Base-by-base conservation (phyloP, 2,797 vertebrate genomes). In the Pristis pectinata region DNA sequence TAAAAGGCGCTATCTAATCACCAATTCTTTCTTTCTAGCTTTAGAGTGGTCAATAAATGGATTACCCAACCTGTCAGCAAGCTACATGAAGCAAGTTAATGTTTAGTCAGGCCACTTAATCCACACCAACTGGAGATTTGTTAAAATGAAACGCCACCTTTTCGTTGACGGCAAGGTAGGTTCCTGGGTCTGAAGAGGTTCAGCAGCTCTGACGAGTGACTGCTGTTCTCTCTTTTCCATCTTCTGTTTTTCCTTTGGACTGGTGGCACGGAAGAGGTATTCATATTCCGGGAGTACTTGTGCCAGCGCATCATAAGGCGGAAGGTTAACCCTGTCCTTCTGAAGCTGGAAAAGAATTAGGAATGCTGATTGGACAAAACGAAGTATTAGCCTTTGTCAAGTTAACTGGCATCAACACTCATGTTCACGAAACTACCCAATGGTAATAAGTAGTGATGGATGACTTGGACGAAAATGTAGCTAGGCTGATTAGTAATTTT, bases 221-320 rank as follows among this genome's bases (percentile, higher is more conserved):
- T 56, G 61, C 22, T 76, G 37, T 15, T 44, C 41, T 2, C 30
- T 76, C 56, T 44, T 34, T 17, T 13, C 64, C 2, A 7, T 56
- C 74, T 44, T 37, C 15, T 67, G 34, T 19, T 27, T 76, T 27
- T 17, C 41, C 17, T 49, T 24, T 13, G 13, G 94, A 2, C 37
- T 15, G 10, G 77, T 10, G 27, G 22, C 95, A n/a, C 53, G 96
- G 95, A 94, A 82, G 44, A 95, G 56, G 0, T 74, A 37, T 77
- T 80, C 94, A 30, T 95, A 95, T 64, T 96, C 95, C 0, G 96
- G 95, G 24, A 97, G 96, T 74, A 98, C 95, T 92, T 95, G 94
- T 41, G 96, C 95, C 95, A 98, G 5, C 1, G 97, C 96, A 5
- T 97, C 96, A 30, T 95, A 95, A 0, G 96, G 95, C 0, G 97